Conservation (phyloP, 2,113 vertebrate species). For the cattle (Bos taurus) region ARS-UCD2.0 NC_037353.1:2301001-2301500, state of each 20-base stretch:
- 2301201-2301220: background rate
- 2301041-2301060: background rate
- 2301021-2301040: no score
- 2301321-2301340: background rate
- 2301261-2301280: background rate
- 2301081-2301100: background rate
- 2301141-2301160: background rate
- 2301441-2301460: background rate
- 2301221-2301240: background rate
- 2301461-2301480: background rate
- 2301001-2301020: no score
- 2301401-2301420: background rate
- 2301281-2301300: background rate
- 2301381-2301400: background rate
- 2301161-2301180: background rate
- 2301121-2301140: background rate
- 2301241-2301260: background rate
- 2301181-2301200: background rate
- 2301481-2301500: background rate
- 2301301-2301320: background rate
- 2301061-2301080: background rate
- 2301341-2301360: background rate
- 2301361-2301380: background rate
- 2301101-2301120: background rate
- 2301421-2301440: background rate